These are phyloP conservation scores for Micronisus gabar DNA, from an alignment of 2,113 vertebrate genomes.

Conservation along the genomic window DNA sequence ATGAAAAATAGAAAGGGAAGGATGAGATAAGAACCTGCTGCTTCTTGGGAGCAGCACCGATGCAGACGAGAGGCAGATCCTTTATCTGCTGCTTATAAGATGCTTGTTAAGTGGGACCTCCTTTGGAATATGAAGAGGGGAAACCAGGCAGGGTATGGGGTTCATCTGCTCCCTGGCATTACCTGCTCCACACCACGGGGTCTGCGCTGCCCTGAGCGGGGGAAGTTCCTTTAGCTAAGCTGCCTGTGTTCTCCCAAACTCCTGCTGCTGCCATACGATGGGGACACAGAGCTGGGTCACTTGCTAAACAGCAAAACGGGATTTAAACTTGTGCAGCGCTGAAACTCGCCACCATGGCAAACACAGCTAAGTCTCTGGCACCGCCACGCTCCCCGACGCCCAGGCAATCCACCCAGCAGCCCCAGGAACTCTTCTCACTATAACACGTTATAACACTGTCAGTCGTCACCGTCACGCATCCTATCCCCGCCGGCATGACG, in stretches of 20 bases:
- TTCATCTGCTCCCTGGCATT: background rate
- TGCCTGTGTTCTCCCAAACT: background rate
- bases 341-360: accelerated
- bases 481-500: background rate
- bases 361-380: background rate
- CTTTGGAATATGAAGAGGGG: accelerated
- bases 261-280: accelerated
- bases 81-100: background rate
- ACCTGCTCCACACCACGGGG: accelerated
- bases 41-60: accelerated
- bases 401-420: background rate
- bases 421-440: background rate
- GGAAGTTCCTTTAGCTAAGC: background rate
- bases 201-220: background rate
- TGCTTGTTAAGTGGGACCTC: accelerated
- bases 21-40: background rate
- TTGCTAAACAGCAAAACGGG: accelerated
- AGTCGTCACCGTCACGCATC: accelerated
- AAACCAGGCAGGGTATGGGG: background rate
- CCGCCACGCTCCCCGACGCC: accelerated
- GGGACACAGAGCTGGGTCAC: background rate
- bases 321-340: accelerated
- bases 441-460: background rate
- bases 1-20: background rate
- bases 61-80: background rate